phyloP scores from a whole-genome alignment of 30 jellyfish, hydroid and myxozoan genomes.

The Chrysaora quinquecirrha region DNA sequence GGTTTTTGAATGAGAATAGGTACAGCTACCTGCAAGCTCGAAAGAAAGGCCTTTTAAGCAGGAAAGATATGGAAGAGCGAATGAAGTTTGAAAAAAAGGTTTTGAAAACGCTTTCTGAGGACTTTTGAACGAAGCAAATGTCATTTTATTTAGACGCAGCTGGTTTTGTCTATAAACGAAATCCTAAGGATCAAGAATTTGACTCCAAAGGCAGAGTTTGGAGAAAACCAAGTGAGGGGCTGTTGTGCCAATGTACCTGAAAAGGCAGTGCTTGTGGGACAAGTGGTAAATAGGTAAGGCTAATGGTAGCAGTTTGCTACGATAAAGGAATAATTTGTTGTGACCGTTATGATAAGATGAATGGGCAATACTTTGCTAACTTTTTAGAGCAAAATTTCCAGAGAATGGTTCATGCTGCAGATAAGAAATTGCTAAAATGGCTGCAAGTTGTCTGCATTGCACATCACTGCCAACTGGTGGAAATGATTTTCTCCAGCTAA shows the following conservation, averaged over 20 bases:
- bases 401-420: not conserved
- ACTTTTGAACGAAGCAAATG: slow-evolving; percentile 6
- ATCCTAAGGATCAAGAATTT: slow-evolving; percentile 27
- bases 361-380: slow-evolving; percentile 9
- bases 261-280: slow-evolving; percentile 31
- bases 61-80: no score
- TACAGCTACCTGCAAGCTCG: no score
- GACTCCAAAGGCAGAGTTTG: slow-evolving; percentile 27
- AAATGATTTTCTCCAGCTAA: no score
- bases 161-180: no score
- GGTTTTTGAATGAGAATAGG: no score
- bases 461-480: no score
- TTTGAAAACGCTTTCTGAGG: no score
- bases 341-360: slow-evolving; percentile 13
- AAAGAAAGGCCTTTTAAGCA: no score
- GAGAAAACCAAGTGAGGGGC: slow-evolving; percentile 40
- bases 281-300: slow-evolving; percentile 26
- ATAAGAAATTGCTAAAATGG: slow-evolving; percentile 15
- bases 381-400: slow-evolving; percentile 9
- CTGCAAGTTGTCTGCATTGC: slow-evolving; percentile 1
- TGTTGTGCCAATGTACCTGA: slow-evolving; percentile 12
- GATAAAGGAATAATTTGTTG: slow-evolving; percentile 22
- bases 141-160: slow-evolving; percentile 21
- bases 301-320: slow-evolving; percentile 23
- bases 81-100: no score